Conservation (phyloP, 2,797 vertebrate genomes). For the Notamacropus eugenii region DNA sequence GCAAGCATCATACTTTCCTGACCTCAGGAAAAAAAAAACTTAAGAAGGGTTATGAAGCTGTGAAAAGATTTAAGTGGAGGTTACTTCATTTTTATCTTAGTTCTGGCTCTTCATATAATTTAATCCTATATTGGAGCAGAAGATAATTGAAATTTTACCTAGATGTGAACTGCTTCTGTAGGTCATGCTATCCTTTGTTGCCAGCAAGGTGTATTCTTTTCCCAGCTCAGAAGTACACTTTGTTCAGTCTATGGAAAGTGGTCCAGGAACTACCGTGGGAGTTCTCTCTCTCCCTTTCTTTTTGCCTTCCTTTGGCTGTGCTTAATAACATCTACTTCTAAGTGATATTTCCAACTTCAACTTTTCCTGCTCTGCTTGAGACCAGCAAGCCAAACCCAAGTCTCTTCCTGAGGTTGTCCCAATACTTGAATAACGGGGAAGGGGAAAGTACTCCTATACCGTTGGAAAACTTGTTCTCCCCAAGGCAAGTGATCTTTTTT, state of each 20-base stretch:
- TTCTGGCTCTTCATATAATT: not conserved
- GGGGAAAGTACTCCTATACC: constrained; percentile 11
- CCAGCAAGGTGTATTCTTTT: not conserved
- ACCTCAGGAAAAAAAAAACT: not conserved
- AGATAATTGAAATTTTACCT: not conserved
- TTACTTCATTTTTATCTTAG: not conserved
- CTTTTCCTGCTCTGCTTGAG: not conserved
- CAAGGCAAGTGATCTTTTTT: constrained; percentile 27
- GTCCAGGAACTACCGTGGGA: not conserved
- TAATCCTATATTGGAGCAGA: not conserved
- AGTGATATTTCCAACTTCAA: not conserved
- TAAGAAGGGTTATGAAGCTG: not conserved
- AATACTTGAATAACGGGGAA: constrained; percentile 23
- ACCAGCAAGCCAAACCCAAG: not conserved
- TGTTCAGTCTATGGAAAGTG: not conserved
- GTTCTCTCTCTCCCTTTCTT: not conserved
- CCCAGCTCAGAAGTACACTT: not conserved
- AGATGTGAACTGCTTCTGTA: not conserved
- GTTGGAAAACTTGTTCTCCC: constrained; percentile 9
- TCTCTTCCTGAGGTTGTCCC: constrained; percentile 22
- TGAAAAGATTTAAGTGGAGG: not conserved
- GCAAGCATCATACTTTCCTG: not conserved
- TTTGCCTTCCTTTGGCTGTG: not conserved
- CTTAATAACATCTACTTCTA: not conserved
- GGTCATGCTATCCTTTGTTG: not conserved